A percentile compares a stretch with the other conserved stretches of the same genome.
Evolutionary conservation across 1,140 invertebrate genomes (phyloP).

Genomic region (Ridgeia piscesae): DNA sequence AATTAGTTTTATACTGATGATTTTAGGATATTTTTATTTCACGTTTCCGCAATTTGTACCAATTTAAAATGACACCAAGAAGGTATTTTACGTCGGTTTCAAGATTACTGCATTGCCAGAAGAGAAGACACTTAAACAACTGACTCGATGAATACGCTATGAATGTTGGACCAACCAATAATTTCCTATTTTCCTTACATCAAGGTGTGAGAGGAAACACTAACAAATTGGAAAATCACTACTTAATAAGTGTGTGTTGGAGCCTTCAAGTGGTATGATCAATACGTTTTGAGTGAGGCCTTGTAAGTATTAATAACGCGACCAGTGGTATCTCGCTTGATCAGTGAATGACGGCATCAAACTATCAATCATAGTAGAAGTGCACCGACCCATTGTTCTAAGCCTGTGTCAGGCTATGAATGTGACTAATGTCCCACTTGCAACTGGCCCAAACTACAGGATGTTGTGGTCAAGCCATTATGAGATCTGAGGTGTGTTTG

Average conservation of each 20-base stretch:
- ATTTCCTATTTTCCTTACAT: slow-evolving; percentile 6
- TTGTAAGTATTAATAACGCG: neutral
- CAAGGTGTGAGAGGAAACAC: neutral
- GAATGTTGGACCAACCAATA: neutral
- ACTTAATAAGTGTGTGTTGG: neutral
- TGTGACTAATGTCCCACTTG: neutral
- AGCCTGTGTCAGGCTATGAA: neutral
- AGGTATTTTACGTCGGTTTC: neutral
- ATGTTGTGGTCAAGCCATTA: neutral
- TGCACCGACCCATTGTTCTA: neutral
- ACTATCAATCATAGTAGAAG: neutral
- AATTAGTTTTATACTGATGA: no score
- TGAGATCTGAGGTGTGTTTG: neutral
- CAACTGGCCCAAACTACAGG: neutral
- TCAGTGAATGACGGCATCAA: neutral
- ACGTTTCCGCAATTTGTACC: no score
- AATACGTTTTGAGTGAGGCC: neutral
- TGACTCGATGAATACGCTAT: neutral
- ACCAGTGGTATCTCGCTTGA: neutral
- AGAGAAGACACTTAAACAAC: neutral
- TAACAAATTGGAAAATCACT: neutral
- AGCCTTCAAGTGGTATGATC: neutral
- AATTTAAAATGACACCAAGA: no score
- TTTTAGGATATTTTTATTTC: no score
- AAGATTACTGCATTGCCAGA: neutral